Base-by-base conservation (phyloP, 2,888 invertebrate species). In the Monopis laevigella region DNA sequence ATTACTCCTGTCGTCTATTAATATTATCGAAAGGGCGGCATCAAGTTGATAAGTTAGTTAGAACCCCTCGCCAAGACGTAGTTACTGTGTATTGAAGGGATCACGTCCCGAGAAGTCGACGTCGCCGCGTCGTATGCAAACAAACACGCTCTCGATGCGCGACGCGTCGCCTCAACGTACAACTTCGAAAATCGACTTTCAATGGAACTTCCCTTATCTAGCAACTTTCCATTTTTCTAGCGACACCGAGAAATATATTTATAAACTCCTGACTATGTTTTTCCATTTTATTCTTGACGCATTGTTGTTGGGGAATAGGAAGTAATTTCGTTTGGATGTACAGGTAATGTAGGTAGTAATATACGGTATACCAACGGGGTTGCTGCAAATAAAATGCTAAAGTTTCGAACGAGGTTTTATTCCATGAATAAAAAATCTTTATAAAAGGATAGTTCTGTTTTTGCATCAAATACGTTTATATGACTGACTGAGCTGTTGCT, bases 151-250 rank as follows among this genome's bases (percentile, higher is more conserved):
- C 57, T 49, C 50, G 50, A 64, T 61, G 62, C 64, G 46, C 47
- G 48, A 48, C 59, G 56, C 62, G 62, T 63, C 52, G 56, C 49
- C 46, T 12, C 40, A 18, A 40, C 55, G 59, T 54, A 62, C 62
- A 68, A 71, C 67, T 73, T 71, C 50, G 62, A 64, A 69, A 73
- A 74, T 72, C 69, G 68, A 74, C 69, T 73, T 70, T 65, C 63
- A 65, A 69, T 68, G 56, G 55, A 71, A 71, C 59, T 70, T 63
- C 53, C 51, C 58, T 54, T 54, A 52, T 53, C 52, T 49, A 53
- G 56, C 62, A 65, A 67, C 68, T 71, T 67, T 66, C 62, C 59
- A 66, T 65, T 65, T 68, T 59, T 63, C 62, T 16, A 36, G 36
- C 19, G 21, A 21, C 36, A 21, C 32, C 32, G 32, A 32, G 32